A percentile compares a stretch with the other conserved stretches of the same genome.
These are phyloP conservation scores for Discoglossus pictus DNA, from an alignment of 2,797 vertebrate genomes.

Conservation along the genomic window DNA sequence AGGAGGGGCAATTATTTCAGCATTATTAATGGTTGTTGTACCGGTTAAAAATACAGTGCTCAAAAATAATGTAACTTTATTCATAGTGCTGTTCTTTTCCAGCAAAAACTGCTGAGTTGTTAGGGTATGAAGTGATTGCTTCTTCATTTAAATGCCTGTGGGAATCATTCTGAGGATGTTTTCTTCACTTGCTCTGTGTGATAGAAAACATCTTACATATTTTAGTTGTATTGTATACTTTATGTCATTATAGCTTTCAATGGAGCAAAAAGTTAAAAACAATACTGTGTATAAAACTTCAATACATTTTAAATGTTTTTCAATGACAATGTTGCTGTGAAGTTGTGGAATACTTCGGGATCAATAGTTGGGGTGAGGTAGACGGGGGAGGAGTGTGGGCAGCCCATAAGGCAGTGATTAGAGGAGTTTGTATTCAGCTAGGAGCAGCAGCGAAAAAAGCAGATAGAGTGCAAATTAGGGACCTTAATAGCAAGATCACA, in stretches of 20 bases:
- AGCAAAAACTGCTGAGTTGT: not conserved
- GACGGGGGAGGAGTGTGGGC: too few species aligned
- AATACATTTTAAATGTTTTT: too few species aligned
- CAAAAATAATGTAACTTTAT: not conserved
- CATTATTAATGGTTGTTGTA: not conserved
- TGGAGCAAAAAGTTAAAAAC: too few species aligned
- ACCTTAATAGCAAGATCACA: too few species aligned
- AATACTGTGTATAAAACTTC: too few species aligned
- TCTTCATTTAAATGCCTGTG: constrained; percentile 4
- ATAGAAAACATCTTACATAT: not conserved
- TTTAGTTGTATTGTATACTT: not conserved
- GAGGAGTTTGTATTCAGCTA: too few species aligned
- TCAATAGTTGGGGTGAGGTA: too few species aligned
- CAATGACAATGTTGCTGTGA: too few species aligned
- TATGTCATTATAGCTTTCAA: not conserved
- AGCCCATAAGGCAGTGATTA: too few species aligned
- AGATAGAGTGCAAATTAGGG: too few species aligned
- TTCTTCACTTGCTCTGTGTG: constrained; percentile 1
- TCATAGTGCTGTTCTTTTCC: not conserved
- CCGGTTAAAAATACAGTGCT: not conserved
- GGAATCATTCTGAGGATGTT: not conserved
- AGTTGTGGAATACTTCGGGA: too few species aligned
- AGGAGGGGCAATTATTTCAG: not conserved
- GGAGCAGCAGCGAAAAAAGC: too few species aligned
- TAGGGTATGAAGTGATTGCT: not conserved